Evolutionary conservation across 2,797 vertebrate species (phyloP).

Genomic region (Aulostomus chinensis): DNA sequence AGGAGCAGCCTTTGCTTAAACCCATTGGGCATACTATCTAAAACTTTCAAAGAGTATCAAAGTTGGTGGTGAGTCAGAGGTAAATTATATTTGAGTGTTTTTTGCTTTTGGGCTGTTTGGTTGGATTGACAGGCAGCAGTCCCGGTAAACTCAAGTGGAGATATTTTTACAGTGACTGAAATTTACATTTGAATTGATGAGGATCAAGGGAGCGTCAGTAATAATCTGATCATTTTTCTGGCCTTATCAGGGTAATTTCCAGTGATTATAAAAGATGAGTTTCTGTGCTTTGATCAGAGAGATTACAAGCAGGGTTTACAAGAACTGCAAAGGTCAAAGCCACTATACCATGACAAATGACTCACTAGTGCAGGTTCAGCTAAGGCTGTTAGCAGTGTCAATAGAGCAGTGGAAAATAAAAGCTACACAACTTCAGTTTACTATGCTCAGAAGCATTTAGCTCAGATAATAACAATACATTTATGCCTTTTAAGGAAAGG

Average conservation of each 20-base stretch:
- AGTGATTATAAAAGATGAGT: conserved; percentile 10
- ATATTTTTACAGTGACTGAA: too few species aligned
- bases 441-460: conserved; percentile 8
- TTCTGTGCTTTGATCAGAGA: conserved; percentile 21
- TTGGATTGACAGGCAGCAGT: too few species aligned
- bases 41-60: too few species aligned
- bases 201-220: too few species aligned
- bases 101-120: too few species aligned
- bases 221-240: neutral
- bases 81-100: too few species aligned
- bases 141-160: too few species aligned
- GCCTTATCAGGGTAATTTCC: conserved; percentile 6
- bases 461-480: conserved; percentile 13
- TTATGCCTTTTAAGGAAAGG: too few species aligned
- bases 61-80: too few species aligned
- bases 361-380: neutral
- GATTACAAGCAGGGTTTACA: conserved; percentile 8
- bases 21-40: too few species aligned
- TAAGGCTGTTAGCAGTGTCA: neutral
- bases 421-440: neutral
- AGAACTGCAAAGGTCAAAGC: conserved; percentile 25
- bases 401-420: conserved; percentile 5
- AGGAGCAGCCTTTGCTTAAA: too few species aligned
- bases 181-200: too few species aligned
- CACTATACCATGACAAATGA: conserved; percentile 2